Evolutionary conservation across 2,888 invertebrate species (phyloP).

Genomic region (Caenorhabditis wallacei): DNA sequence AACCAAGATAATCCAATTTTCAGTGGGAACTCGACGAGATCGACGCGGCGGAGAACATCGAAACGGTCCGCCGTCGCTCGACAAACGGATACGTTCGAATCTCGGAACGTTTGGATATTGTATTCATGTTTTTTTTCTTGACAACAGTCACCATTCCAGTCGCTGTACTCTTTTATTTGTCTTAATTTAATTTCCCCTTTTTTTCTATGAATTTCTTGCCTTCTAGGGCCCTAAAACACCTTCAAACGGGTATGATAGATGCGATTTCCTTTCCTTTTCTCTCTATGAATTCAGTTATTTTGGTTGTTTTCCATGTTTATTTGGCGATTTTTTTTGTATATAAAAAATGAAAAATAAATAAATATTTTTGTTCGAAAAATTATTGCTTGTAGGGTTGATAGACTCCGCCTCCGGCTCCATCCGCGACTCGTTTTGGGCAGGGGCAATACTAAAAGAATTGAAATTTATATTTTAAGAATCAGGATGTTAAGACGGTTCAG

Average conservation of each 20-base stretch:
- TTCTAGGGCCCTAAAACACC: background rate
- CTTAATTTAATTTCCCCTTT: slow-evolving; percentile 13
- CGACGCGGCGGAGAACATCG: slow-evolving; percentile 64
- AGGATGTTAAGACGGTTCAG: too few relatives aligned
- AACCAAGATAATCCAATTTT: slow-evolving; percentile 42
- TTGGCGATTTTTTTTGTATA: slow-evolving; percentile 4
- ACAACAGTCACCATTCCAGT: slow-evolving; percentile 79
- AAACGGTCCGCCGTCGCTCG: slow-evolving; percentile 43
- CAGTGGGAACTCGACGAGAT: slow-evolving; percentile 72
- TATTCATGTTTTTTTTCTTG: slow-evolving; percentile 79
- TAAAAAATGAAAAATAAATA: slow-evolving; percentile 13
- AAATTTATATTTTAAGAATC: too few relatives aligned
- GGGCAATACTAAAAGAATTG: slow-evolving; percentile 68
- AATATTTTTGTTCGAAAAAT: slow-evolving; percentile 10
- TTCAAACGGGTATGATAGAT: background rate
- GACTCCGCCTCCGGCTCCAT: slow-evolving; percentile 51
- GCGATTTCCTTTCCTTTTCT: slow-evolving; percentile 4
- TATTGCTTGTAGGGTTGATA: slow-evolving; percentile 63
- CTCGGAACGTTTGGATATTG: slow-evolving; percentile 77
- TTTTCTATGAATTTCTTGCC: background rate
- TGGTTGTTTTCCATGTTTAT: background rate
- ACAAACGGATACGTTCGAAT: slow-evolving; percentile 80
- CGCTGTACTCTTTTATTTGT: slow-evolving; percentile 76
- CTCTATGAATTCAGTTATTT: slow-evolving; percentile 15
- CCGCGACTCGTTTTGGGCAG: slow-evolving; percentile 62